Evolutionary conservation across 2,797 vertebrate species (phyloP).

Genomic region (Lacerta bilineata): DNA sequence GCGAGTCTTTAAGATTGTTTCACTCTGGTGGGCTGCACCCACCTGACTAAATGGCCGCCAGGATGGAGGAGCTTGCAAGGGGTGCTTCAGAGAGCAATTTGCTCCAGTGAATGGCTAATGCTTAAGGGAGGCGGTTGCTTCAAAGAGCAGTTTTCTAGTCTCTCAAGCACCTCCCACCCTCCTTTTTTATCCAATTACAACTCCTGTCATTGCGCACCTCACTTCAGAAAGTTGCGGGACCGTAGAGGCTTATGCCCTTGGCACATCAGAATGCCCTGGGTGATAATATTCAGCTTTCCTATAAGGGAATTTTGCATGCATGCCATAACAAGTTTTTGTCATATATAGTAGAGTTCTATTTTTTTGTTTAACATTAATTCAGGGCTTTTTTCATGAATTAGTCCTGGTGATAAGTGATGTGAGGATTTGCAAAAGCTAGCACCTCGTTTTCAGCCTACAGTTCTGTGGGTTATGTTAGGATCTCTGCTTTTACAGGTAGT

Average conservation of each 20-base stretch:
- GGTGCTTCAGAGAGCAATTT: no score
- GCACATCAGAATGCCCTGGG: not conserved
- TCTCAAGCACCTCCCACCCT: not conserved
- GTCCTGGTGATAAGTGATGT: conserved; percentile 7
- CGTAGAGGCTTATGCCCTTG: not conserved
- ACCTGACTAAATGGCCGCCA: no score
- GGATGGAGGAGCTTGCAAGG: no score
- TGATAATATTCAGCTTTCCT: not conserved
- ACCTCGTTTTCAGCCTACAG: not conserved
- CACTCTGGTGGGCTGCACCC: no score
- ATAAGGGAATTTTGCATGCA: not conserved
- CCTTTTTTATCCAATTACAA: not conserved
- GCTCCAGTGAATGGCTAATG: no score
- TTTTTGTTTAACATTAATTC: not conserved
- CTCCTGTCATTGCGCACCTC: not conserved
- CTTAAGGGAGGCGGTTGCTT: not conserved
- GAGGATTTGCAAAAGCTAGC: not conserved
- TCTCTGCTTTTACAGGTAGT: conserved; percentile 76
- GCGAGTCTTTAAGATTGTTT: no score
- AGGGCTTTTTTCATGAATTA: not conserved
- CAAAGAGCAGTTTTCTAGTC: not conserved
- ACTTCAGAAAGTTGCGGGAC: not conserved
- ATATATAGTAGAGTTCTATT: not conserved
- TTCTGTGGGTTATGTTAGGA: conserved; percentile 23
- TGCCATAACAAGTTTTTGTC: not conserved